Evolutionary conservation across 2,797 vertebrate species (phyloP).

Genomic region (Microctenopoma stevenorrisi): DNA sequence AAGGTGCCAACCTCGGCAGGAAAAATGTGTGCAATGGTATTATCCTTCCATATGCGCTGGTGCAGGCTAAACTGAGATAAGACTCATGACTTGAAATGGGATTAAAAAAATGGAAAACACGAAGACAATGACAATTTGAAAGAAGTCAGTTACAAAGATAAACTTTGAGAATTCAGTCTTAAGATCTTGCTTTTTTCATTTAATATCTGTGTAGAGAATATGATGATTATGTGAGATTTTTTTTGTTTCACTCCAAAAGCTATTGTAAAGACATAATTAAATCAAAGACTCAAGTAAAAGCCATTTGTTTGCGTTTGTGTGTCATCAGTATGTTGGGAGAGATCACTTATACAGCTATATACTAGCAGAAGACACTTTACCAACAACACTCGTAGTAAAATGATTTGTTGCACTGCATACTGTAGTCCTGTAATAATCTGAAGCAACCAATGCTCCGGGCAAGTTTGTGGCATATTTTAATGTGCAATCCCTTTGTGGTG

Average conservation of each 20-base stretch:
- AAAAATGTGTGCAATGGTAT: constrained; percentile 26
- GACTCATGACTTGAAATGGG: constrained; percentile 31
- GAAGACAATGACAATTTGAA: constrained; percentile 17
- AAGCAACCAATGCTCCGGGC: not conserved
- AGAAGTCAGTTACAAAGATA: not conserved
- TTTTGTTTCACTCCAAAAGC: too few species aligned
- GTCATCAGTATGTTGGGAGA: too few species aligned
- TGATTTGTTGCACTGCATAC: not conserved
- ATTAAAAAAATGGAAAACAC: constrained; percentile 23
- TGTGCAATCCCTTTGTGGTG: constrained; percentile 48
- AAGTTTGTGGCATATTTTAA: constrained; percentile 30
- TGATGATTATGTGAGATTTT: too few species aligned
- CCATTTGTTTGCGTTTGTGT: too few species aligned
- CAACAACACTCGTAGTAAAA: not conserved
- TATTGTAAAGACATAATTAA: too few species aligned
- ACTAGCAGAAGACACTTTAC: not conserved
- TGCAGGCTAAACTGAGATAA: constrained; percentile 41
- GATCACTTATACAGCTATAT: not conserved
- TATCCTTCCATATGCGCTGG: constrained; percentile 25
- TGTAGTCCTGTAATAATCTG: constrained; percentile 1
- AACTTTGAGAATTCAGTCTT: not conserved
- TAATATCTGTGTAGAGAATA: not conserved
- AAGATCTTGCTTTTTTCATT: not conserved
- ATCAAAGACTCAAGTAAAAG: not conserved
- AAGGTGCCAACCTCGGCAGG: constrained; percentile 35